Conservation (phyloP, 2,797 vertebrate genomes). For the Leuciscus waleckii region DNA sequence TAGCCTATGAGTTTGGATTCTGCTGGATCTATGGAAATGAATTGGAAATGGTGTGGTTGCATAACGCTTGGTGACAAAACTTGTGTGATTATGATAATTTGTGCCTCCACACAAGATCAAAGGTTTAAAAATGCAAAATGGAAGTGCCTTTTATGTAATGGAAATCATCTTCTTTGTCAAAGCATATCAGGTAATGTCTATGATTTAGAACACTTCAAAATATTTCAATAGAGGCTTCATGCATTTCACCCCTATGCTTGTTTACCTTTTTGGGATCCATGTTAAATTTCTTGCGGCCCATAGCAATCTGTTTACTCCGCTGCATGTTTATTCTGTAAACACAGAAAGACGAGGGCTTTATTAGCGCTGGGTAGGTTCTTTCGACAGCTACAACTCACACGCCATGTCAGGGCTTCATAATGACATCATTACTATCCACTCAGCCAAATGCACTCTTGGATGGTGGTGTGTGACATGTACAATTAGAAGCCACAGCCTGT, state of each 20-base stretch:
- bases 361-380: background rate
- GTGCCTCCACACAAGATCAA: conserved; percentile 6
- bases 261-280: conserved; percentile 97
- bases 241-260: background rate
- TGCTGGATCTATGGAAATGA: conserved; percentile 27
- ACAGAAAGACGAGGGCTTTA: conserved; percentile 9
- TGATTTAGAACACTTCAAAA: background rate
- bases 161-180: background rate
- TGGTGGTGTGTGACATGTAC: conserved; percentile 5
- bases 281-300: conserved; percentile 97
- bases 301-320: conserved; percentile 95
- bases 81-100: background rate
- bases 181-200: background rate
- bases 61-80: background rate
- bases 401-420: conserved; percentile 10
- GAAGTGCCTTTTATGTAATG: conserved; percentile 4
- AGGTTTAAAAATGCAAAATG: conserved; percentile 22
- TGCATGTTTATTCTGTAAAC: conserved; percentile 93
- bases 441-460: conserved; percentile 28
- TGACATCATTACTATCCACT: conserved; percentile 42
- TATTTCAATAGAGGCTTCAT: background rate
- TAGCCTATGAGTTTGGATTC: conserved; percentile 21
- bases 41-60: background rate
- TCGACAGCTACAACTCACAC: background rate
- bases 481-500: conserved; percentile 5